Evolutionary conservation across 2,113 vertebrate species (phyloP).

Genomic region (Protobothrops flavoviridis): DNA sequence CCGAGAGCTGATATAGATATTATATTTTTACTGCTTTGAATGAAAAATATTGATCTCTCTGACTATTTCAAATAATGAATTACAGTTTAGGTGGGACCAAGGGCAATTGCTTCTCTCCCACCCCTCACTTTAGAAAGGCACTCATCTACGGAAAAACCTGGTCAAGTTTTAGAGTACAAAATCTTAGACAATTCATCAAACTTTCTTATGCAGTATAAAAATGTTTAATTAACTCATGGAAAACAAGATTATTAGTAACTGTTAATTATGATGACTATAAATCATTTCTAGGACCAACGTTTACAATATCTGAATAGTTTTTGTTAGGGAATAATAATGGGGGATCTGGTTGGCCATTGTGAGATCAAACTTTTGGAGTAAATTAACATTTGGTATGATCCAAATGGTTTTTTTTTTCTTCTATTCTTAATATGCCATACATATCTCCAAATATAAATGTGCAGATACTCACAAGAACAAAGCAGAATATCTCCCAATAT

Average conservation of each 20-base stretch:
- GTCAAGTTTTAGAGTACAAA: not conserved
- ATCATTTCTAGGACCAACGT: not conserved
- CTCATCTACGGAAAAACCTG: not conserved
- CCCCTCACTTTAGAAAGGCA: not conserved
- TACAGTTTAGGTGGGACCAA: not conserved
- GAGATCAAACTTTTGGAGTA: not conserved
- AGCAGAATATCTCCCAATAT: not conserved
- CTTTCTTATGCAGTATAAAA: not conserved
- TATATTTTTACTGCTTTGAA: not conserved
- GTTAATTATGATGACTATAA: not conserved
- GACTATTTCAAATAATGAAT: not conserved
- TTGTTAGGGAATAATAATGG: not conserved
- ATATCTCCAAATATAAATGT: not conserved
- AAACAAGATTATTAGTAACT: not conserved
- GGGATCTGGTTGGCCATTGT: not conserved
- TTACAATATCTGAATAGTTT: not conserved
- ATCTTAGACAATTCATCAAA: not conserved
- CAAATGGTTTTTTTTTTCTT: not conserved
- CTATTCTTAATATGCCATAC: not conserved
- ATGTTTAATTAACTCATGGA: not conserved
- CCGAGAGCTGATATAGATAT: not conserved
- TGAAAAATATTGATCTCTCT: not conserved
- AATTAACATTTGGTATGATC: not conserved
- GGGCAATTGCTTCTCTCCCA: not conserved
- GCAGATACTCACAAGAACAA: slow-evolving; percentile 15